A percentile compares a stretch with the other conserved stretches of the same genome.
Conservation (phyloP, 2,888 invertebrate species). For the Pyrrhia umbra region DNA sequence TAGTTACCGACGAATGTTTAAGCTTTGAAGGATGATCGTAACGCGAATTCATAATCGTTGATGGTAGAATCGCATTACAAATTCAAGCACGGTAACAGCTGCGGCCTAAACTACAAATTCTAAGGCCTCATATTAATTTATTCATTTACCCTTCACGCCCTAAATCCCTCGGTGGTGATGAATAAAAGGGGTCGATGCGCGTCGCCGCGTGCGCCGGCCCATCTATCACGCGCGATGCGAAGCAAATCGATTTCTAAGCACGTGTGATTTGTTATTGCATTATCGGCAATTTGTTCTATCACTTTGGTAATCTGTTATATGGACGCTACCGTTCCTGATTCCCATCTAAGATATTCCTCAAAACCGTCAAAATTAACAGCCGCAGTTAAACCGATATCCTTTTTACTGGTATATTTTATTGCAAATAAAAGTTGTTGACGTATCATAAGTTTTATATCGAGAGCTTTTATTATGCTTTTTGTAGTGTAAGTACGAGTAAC, state of each 20-base stretch:
- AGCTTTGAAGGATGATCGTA: constrained; percentile 26
- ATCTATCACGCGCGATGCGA: constrained; percentile 82
- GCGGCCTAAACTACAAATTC: constrained; percentile 75
- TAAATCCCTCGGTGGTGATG: constrained; percentile 73
- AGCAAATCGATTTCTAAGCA: constrained; percentile 85
- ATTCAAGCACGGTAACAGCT: constrained; percentile 80
- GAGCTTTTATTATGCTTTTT: constrained; percentile 58
- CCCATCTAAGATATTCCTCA: constrained; percentile 43
- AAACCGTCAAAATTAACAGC: constrained; percentile 59
- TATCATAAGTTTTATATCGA: constrained; percentile 61
- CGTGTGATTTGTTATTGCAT: constrained; percentile 74
- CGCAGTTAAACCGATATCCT: constrained; percentile 54
- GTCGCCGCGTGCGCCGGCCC: constrained; percentile 76
- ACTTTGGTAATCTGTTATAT: constrained; percentile 39
- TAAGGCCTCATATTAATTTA: constrained; percentile 82
- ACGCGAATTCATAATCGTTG: constrained; percentile 47
- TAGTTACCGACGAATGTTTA: constrained; percentile 23
- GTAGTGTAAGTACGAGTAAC: constrained; percentile 41
- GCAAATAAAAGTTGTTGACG: constrained; percentile 65
- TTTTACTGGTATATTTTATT: constrained; percentile 65
- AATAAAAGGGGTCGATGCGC: constrained; percentile 74
- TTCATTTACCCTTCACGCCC: constrained; percentile 89
- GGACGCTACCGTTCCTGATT: constrained; percentile 52
- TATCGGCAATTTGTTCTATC: constrained; percentile 67
- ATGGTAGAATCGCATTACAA: constrained; percentile 64